Base-by-base conservation (phyloP, 1,140 invertebrate genomes). In the Sycophila sp. region DNA sequence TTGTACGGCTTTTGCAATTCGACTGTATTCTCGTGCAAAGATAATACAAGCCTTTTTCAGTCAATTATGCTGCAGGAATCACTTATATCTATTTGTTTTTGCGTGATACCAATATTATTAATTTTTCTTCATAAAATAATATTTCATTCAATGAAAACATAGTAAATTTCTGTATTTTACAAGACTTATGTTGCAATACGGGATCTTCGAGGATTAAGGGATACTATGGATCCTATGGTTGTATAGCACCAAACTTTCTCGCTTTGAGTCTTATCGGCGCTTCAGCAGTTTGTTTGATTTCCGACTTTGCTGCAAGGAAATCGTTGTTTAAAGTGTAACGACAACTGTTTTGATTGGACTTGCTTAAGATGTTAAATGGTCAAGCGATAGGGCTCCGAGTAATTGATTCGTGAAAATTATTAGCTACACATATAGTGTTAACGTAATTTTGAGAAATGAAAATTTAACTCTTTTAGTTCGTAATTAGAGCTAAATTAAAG, bases 211-310 rank as follows among this genome's bases (percentile, higher is more conserved):
- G n/a, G n/a, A n/a, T n/a, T n/a, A n/a, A n/a, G n/a, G n/a, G n/a
- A n/a, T n/a, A n/a, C n/a, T n/a, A n/a, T n/a, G n/a, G n/a, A n/a
- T n/a, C n/a, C n/a, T n/a, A n/a, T n/a, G n/a, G n/a, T n/a, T n/a
- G n/a, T n/a, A n/a, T n/a, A n/a, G n/a, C n/a, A n/a, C n/a, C n/a
- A n/a, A n/a, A n/a, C n/a, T n/a, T n/a, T n/a, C n/a, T n/a, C n/a
- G n/a, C n/a, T n/a, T 7, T 13, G 49, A 56, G 45, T 62, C 72
- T 71, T 47, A 65, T 71, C 59, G 49, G 64, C 69, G 69, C 51
- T 67, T 34, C 75, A 75, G 77, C 81, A 82, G 81, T 81, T 80
- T 83, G 81, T 82, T 84, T 79, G 76, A 80, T 81, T 86, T 85
- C 83, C 83, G 82, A 76, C 76, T 68, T 60, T 72, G 75, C 76